Evolutionary conservation across 2,888 invertebrate genomes (phyloP).

Genomic region (Chalcis sispes): DNA sequence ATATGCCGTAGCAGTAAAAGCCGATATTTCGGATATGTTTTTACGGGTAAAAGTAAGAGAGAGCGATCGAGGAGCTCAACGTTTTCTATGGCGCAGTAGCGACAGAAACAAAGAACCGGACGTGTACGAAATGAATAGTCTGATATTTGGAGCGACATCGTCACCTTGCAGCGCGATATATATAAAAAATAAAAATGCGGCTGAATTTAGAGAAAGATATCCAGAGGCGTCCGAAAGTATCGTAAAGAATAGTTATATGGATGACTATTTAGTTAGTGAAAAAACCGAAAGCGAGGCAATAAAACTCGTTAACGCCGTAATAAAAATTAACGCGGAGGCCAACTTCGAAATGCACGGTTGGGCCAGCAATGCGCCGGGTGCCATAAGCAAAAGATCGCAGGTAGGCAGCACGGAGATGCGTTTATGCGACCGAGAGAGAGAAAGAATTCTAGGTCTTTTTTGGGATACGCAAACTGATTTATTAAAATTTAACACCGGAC

Average conservation of each 20-base stretch:
- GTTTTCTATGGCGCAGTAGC: background rate
- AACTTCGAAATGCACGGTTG: conserved; percentile 2
- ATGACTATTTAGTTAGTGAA: background rate
- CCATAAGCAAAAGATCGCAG: no score
- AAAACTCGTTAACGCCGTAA: background rate
- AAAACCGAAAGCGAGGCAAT: background rate
- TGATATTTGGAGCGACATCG: conserved; percentile 14
- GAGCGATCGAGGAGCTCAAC: background rate
- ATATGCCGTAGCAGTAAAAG: background rate
- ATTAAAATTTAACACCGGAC: background rate
- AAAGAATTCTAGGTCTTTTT: background rate
- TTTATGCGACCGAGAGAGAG: background rate
- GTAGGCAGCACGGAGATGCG: background rate
- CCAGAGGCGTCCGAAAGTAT: background rate
- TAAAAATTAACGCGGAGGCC: background rate
- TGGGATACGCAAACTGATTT: background rate
- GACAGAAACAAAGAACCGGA: background rate
- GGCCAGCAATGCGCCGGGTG: background rate
- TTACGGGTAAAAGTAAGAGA: background rate
- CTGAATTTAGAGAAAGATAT: background rate
- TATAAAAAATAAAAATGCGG: background rate
- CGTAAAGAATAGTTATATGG: background rate
- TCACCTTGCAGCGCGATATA: conserved; percentile 9
- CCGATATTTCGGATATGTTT: conserved; percentile 2
- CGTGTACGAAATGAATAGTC: background rate